Evolutionary conservation across 2,113 vertebrate genomes (phyloP).

Genomic region (Dicerorhinus sumatrensis): DNA sequence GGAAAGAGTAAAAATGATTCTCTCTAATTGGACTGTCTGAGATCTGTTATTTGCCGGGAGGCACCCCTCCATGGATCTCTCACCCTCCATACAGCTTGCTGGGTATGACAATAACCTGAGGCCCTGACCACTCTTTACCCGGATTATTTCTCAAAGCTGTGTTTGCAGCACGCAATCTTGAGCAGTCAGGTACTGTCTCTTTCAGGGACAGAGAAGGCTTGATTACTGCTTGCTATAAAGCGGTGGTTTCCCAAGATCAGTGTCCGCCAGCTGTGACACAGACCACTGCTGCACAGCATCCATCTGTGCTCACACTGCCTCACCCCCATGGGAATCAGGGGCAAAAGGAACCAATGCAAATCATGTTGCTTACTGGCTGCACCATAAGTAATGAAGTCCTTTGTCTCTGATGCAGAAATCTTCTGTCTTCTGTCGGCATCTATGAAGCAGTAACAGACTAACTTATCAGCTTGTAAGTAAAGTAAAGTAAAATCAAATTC

Average conservation of each 20-base stretch:
- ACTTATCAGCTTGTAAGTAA: background rate
- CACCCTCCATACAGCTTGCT: background rate
- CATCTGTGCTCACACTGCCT: background rate
- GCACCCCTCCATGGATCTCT: background rate
- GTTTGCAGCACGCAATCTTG: background rate
- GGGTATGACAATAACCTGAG: background rate
- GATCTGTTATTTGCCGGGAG: background rate
- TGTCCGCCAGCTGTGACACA: background rate
- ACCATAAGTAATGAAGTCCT: background rate
- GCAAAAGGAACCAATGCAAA: background rate
- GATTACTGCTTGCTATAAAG: background rate
- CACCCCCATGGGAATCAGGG: background rate
- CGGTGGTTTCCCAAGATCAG: background rate
- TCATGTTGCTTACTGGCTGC: background rate
- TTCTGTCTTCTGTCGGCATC: background rate
- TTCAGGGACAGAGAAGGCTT: background rate
- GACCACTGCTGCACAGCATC: background rate
- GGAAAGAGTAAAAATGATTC: background rate
- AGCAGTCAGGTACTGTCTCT: background rate
- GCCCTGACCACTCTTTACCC: background rate
- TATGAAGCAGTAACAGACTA: background rate
- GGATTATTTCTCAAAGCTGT: background rate
- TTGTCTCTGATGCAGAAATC: background rate
- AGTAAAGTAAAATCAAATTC: conserved; percentile 11
- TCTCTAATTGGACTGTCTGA: background rate